These are phyloP conservation scores for Lymantria monacha DNA, from an alignment of 2,888 invertebrate genomes.

Conservation along the genomic window DNA sequence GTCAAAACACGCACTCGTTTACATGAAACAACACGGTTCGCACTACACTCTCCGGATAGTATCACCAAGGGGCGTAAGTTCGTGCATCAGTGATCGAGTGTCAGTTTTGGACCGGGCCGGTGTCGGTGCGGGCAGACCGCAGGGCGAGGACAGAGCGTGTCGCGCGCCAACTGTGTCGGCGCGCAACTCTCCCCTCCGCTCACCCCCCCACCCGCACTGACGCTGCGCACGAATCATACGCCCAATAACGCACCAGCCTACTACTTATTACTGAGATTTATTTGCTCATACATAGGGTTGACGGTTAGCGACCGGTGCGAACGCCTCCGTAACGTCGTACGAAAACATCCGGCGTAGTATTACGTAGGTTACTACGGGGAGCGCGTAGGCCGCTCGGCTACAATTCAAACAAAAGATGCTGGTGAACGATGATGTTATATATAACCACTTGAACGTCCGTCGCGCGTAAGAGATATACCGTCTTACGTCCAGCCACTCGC, in stretches of 20 bases:
- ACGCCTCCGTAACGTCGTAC: constrained; percentile 25
- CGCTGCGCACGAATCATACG: constrained; percentile 80
- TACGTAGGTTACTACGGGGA: constrained; percentile 4
- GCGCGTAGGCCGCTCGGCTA: not conserved
- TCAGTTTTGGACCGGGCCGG: constrained; percentile 56
- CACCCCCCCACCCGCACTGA: constrained; percentile 68
- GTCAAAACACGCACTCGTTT: constrained; percentile 54
- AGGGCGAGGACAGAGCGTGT: constrained; percentile 57
- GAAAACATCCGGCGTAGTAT: constrained; percentile 27
- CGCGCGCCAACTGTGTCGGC: constrained; percentile 43
- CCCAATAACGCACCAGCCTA: constrained; percentile 75
- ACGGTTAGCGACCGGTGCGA: constrained; percentile 54
- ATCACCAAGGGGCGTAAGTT: constrained; percentile 53
- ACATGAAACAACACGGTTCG: constrained; percentile 55
- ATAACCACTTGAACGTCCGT: too few species aligned
- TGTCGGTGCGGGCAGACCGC: constrained; percentile 56
- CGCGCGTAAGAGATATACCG: too few species aligned
- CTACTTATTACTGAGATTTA: constrained; percentile 77
- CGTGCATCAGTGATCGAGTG: too few species aligned
- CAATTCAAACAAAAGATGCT: not conserved
- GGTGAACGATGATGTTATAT: not conserved
- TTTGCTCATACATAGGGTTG: constrained; percentile 68
- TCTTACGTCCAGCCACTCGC: too few species aligned
- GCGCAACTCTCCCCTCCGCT: constrained; percentile 38
- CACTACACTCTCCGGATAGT: constrained; percentile 57